These are phyloP conservation scores for Leptinotarsa undecemlineata DNA, from an alignment of 1,140 invertebrate genomes.

Conservation along the genomic window DNA sequence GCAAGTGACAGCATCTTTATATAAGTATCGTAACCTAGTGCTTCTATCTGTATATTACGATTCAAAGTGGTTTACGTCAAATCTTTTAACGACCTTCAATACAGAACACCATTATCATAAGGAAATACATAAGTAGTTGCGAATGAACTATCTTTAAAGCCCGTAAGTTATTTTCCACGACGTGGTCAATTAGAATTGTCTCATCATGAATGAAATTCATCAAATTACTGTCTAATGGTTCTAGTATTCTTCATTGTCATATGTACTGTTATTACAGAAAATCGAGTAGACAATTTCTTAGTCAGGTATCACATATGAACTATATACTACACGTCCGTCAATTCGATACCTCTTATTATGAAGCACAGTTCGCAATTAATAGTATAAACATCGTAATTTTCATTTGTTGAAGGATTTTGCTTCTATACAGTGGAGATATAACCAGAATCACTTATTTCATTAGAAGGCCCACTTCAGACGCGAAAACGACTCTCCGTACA, in stretches of 20 bases:
- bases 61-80: constrained; percentile 71
- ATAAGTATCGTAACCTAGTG: constrained; percentile 79
- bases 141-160: constrained; percentile 82
- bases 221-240: constrained; percentile 60
- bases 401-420: constrained; percentile 44
- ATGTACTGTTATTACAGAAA: constrained; percentile 75
- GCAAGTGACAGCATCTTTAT: constrained; percentile 85
- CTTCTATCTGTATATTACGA: constrained; percentile 74
- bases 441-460: constrained; percentile 70
- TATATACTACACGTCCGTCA: constrained; percentile 78
- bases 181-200: constrained; percentile 92
- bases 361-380: constrained; percentile 94
- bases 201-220: constrained; percentile 58
- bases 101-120: constrained; percentile 76
- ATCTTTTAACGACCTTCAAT: constrained; percentile 75
- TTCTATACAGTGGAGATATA: constrained; percentile 63
- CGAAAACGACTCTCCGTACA: constrained; percentile 69
- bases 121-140: constrained; percentile 83
- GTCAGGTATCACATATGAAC: constrained; percentile 77
- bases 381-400: constrained; percentile 69
- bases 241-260: no score
- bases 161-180: constrained; percentile 89
- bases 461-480: constrained; percentile 72
- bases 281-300: constrained; percentile 78
- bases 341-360: constrained; percentile 78